Evolutionary conservation across 2,797 vertebrate species (phyloP), one percentile per base, ranked within the genome.

Genomic region (Aulostomus chinensis): DNA sequence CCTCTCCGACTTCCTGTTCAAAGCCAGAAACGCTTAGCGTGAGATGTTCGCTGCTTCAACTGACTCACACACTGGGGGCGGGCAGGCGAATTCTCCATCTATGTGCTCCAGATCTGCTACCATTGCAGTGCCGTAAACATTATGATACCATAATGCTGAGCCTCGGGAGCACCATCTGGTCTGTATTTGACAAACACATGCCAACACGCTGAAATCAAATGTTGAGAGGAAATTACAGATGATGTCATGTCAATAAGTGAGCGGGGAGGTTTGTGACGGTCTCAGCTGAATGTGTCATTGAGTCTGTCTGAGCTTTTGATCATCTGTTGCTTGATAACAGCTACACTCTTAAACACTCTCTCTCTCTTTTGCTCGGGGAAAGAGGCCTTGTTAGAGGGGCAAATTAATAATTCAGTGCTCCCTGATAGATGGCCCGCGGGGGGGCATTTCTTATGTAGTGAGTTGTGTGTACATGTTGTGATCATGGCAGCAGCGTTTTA

Each of bases 111-210:
- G 58, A 81, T 84, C 74, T 70, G 1, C 13, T 40, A 51, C 52
- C 67, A 30, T 42, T 29, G 45, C n/a, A 13, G 57, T 42, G 68
- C 53, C 45, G 56, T 69, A 78, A 85, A 87, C 68, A 31, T 80
- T 62, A 57, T 53, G 60, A 76, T 78, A 67, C 70, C 54, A 68
- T 70, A 66, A 67, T 75, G 24, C 15, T 0, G 10, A 55, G 62
- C 60, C 64, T 73, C 40, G 59, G 37, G 64, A 73, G 67, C 41
- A 45, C 63, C 87, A 83, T 86, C 85, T 88, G 87, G 58, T 84
- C 87, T 80, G 48, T 9, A 78, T 84, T n/a, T 41, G 24, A 33
- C 58, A 56, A 68, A 51, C 71, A 33, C 78, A 83, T 79, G 76
- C 61, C 68, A 53, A 58, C 17, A 50, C 36, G 16, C 69, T 65